phyloP scores from a whole-genome alignment of 2,888 invertebrate genomes.

The Biston betularia region DNA sequence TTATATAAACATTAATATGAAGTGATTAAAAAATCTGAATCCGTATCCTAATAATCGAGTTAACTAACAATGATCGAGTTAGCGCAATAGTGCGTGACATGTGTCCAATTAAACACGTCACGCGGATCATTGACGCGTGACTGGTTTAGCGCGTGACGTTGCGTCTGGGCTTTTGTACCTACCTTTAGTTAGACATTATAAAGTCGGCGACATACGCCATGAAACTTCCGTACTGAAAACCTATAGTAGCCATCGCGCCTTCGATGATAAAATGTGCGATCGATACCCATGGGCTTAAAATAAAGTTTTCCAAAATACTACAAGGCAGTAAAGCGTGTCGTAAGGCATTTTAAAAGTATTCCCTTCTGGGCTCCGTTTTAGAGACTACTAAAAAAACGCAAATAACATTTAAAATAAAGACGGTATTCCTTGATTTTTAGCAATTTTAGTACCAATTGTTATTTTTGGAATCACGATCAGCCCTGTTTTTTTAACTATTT shows the following conservation, averaged over 20 bases:
- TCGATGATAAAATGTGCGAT: not conserved
- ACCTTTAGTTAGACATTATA: not conserved
- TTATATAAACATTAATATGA: not conserved
- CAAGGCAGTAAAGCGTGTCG: too few relatives aligned
- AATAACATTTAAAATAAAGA: too few relatives aligned
- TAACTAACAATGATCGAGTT: conserved; percentile 64
- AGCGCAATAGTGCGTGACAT: conserved; percentile 66
- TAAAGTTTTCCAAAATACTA: too few relatives aligned
- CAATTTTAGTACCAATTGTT: too few relatives aligned
- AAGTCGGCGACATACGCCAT: not conserved
- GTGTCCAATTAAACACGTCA: conserved; percentile 77
- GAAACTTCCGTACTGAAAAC: not conserved
- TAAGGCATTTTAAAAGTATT: too few relatives aligned
- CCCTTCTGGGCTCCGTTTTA: too few relatives aligned
- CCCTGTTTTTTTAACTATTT: too few relatives aligned
- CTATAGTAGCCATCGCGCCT: not conserved
- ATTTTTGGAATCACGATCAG: too few relatives aligned
- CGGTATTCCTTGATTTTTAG: too few relatives aligned
- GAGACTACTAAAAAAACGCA: too few relatives aligned
- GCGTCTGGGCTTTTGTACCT: not conserved
- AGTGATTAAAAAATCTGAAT: conserved; percentile 19
- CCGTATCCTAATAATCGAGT: conserved; percentile 40
- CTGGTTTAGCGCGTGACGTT: conserved; percentile 66
- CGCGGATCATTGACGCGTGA: conserved; percentile 68
- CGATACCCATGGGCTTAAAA: too few relatives aligned